Conservation (phyloP, 2,888 invertebrate genomes). For the Leptopilina drosophilae region DNA sequence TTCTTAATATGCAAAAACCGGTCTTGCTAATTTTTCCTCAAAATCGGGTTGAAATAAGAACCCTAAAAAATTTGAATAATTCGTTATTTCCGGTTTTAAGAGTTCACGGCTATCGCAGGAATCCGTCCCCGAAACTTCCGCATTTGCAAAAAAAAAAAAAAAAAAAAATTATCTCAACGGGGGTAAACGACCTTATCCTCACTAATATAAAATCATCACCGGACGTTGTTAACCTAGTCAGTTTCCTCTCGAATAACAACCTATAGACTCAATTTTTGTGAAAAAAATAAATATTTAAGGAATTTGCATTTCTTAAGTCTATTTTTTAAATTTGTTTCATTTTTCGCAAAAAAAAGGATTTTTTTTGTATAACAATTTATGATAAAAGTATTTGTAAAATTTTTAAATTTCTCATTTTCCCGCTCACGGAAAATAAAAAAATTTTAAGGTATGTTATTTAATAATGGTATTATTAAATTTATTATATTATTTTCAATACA, state of each 20-base stretch:
- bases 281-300: background rate
- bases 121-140: constrained; percentile 68
- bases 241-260: constrained; percentile 49
- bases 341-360: background rate
- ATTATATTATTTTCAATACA: no score
- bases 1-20: no score
- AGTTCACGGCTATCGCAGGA: constrained; percentile 68
- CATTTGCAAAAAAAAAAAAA: constrained; percentile 40
- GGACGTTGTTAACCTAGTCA: constrained; percentile 51
- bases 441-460: no score
- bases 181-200: constrained; percentile 47
- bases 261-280: background rate
- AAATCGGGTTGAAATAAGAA: background rate
- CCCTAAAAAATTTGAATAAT: constrained; percentile 4
- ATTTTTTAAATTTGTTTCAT: background rate
- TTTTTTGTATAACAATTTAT: background rate
- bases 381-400: background rate
- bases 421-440: no score
- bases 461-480: no score
- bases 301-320: background rate
- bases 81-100: constrained; percentile 64
- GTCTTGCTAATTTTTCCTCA: no score
- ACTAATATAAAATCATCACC: constrained; percentile 58
- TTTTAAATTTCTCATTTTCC: no score
- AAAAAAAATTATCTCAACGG: constrained; percentile 24